Percentiles rank a stretch among this genome's conserved stretches.
These are phyloP conservation scores for Enhydra lutris DNA, from an alignment of 2,113 vertebrate species.

Conservation along the genomic window DNA sequence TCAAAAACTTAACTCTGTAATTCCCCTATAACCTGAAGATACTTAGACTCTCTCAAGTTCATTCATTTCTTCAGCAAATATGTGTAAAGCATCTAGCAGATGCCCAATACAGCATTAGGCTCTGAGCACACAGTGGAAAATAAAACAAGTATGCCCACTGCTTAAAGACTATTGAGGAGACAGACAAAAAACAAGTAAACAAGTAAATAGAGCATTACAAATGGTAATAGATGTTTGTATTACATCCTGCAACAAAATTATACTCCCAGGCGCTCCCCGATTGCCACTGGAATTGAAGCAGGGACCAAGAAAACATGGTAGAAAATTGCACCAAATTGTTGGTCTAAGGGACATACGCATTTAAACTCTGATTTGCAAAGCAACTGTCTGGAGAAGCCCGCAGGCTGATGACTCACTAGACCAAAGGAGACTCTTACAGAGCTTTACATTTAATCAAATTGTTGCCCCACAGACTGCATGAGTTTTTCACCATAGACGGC, in stretches of 20 bases:
- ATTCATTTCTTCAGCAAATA: not conserved
- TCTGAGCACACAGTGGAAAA: not conserved
- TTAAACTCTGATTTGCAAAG: slow-evolving; percentile 56
- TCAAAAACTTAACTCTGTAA: not conserved
- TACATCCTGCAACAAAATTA: slow-evolving; percentile 39
- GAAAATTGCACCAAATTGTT: slow-evolving; percentile 52
- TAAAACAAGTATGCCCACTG: not conserved
- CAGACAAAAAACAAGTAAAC: not conserved
- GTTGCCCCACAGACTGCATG: not conserved
- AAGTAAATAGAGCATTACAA: slow-evolving; percentile 8
- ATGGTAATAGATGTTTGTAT: slow-evolving; percentile 16
- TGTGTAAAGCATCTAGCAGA: not conserved
- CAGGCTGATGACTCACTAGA: not conserved
- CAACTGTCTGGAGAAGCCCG: not conserved
- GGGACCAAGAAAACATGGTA: not conserved
- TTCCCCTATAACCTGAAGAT: not conserved
- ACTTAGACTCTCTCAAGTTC: not conserved
- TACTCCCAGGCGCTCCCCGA: not conserved
- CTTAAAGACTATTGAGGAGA: not conserved
- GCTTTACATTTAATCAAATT: not conserved
- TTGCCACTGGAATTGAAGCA: not conserved
- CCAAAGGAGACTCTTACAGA: not conserved
- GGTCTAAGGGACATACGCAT: not conserved
- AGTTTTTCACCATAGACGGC: not conserved
- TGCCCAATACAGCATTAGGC: not conserved